Conservation (phyloP, 2,113 vertebrate genomes). For the Nesospiza acunhae region DNA sequence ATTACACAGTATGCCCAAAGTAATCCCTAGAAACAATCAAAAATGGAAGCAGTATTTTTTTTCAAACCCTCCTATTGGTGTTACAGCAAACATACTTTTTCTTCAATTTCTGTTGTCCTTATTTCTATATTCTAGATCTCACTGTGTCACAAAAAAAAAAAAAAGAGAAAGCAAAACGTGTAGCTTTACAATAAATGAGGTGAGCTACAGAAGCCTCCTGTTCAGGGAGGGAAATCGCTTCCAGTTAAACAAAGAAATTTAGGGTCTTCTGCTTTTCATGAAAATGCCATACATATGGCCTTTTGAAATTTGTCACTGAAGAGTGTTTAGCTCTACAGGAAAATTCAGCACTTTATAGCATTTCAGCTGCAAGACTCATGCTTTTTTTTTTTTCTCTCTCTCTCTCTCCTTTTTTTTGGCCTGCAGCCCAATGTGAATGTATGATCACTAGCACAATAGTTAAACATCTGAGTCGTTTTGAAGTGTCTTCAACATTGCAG, state of each 20-base stretch:
- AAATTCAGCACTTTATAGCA: slow-evolving; percentile 77
- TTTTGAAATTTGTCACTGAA: slow-evolving; percentile 83
- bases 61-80: background rate
- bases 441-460: slow-evolving; percentile 82
- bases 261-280: slow-evolving; percentile 75
- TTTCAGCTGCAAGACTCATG: slow-evolving; percentile 72
- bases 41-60: background rate
- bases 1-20: background rate
- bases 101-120: background rate
- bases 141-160: background rate
- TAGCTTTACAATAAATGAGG: slow-evolving; percentile 58
- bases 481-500: slow-evolving; percentile 73
- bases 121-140: slow-evolving; percentile 25
- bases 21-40: slow-evolving; percentile 18
- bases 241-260: slow-evolving; percentile 81
- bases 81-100: background rate
- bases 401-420: slow-evolving; percentile 62
- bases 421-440: slow-evolving; percentile 80
- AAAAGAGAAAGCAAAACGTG: slow-evolving; percentile 11
- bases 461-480: slow-evolving; percentile 83
- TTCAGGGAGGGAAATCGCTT: slow-evolving; percentile 61
- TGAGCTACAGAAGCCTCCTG: slow-evolving; percentile 46
- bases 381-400: background rate
- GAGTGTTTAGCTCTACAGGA: slow-evolving; percentile 79
- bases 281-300: slow-evolving; percentile 77